Evolutionary conservation across 2,113 vertebrate genomes (phyloP), one percentile per base, ranked within the genome.

Genomic region (Podarcis raffonei): DNA sequence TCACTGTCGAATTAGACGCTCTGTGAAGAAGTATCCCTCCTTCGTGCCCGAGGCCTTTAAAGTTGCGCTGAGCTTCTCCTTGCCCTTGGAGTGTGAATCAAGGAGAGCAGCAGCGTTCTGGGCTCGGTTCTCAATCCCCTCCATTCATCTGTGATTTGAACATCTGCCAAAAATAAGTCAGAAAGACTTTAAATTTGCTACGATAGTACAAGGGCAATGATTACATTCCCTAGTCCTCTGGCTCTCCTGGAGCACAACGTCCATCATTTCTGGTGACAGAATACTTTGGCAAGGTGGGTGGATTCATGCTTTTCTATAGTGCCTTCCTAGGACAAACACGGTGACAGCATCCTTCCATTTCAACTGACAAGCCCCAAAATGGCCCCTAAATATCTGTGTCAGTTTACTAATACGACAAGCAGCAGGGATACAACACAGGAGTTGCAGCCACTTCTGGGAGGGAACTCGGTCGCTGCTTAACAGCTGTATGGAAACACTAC

Each of bases 81-180:
- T 78, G 74, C 37, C 59, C 85, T 48, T 68, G 85, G 59, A 27
- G 25, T 18, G 66, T 48, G 75, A 66, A 78, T 66, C 37, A 86
- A 86, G 59, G 59, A 86, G 18, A 78, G 15, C 35, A 78, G 75
- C 25, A 13, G 59, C 85, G n/a, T 65, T 35, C 37, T n/a, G 22
- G 35, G 20, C 85, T 86, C 37, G 15, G 59, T 78, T 66, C 62
- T 86, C 35, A 32, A n/a, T 39, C 27, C 59, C 1, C 1, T 78
- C 75, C 57, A 66, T 86, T 68, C 75, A 42, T 42, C 37, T 68
- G 59, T n/a, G 42, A 18, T 42, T 78, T 78, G 85, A 86, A 78
- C 85, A 68, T 78, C 75, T 78, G 85, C 59, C 84, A 77, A 78
- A 68, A 68, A n/a, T 65, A 78, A 78, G 85, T 78, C 85, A 86